Conservation (phyloP, 2,797 vertebrate genomes). For the Falco berigora region DNA sequence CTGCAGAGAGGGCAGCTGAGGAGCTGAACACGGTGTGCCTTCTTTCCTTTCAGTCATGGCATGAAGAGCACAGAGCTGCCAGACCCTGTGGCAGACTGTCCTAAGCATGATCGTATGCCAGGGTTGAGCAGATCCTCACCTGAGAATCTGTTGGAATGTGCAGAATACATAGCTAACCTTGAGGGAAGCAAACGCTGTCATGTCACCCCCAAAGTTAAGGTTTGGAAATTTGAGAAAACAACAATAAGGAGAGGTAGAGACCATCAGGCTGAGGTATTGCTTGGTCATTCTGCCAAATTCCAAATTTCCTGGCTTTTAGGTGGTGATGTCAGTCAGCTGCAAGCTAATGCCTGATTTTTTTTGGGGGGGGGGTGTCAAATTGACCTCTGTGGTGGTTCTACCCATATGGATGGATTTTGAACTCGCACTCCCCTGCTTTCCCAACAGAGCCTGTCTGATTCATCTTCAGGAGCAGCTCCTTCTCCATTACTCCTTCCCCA, state of each 20-base stretch:
- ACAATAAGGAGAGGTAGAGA: neutral
- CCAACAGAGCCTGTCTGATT: neutral
- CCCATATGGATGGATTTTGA: neutral
- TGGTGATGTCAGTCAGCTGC: neutral
- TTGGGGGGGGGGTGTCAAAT: neutral
- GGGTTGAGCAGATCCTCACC: neutral
- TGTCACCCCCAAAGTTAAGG: neutral
- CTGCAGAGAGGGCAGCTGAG: neutral
- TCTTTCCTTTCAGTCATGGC: neutral
- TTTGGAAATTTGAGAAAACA: neutral
- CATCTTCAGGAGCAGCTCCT: neutral
- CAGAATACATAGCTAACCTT: neutral
- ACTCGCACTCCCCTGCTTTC: neutral
- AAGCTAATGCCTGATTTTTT: neutral
- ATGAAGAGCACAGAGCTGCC: neutral
- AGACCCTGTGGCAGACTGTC: neutral
- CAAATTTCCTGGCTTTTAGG: neutral
- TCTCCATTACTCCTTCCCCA: neutral
- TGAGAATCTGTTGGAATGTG: neutral
- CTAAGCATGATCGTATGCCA: fast-evolving
- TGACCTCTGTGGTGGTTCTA: neutral
- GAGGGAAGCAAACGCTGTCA: neutral
- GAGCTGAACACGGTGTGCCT: neutral
- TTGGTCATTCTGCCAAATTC: neutral
- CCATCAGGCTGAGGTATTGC: neutral